Percentiles rank a stretch among this genome's conserved stretches.
phyloP scores from a whole-genome alignment of 2,113 vertebrate species.

The Tretioscincus oriximinensis region DNA sequence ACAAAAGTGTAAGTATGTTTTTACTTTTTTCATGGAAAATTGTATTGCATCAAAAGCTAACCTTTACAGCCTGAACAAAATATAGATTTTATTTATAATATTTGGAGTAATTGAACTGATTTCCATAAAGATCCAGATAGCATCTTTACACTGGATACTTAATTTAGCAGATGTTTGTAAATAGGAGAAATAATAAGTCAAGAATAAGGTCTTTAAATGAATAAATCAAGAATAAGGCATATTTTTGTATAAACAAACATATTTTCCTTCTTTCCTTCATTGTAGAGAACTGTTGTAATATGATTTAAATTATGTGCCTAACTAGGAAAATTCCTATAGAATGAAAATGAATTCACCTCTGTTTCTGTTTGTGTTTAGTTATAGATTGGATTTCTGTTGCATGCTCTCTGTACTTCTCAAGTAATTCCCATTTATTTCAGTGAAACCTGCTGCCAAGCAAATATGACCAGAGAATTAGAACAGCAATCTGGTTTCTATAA shows the following conservation, averaged over 20 bases:
- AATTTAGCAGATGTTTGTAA: neutral
- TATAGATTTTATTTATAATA: conserved; percentile 3
- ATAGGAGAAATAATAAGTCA: neutral
- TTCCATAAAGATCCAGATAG: neutral
- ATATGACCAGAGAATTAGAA: neutral
- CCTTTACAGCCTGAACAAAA: neutral
- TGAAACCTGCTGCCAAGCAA: neutral
- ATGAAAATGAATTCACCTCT: neutral
- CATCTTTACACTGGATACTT: neutral
- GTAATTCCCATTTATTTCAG: neutral
- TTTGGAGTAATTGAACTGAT: neutral
- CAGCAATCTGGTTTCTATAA: neutral
- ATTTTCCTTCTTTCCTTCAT: neutral
- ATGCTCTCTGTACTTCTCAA: neutral
- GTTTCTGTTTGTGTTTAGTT: neutral
- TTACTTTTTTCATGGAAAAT: neutral
- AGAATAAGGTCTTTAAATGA: neutral
- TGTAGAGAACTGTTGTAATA: too few species aligned
- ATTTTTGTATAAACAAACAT: neutral
- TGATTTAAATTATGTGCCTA: neutral
- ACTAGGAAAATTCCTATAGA: neutral
- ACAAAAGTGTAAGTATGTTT: conserved; percentile 46
- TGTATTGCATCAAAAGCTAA: neutral
- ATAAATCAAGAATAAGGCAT: neutral
- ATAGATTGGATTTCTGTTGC: neutral